Evolutionary conservation across 1,140 invertebrate genomes (phyloP).

Genomic region (Listronotus bonariensis): DNA sequence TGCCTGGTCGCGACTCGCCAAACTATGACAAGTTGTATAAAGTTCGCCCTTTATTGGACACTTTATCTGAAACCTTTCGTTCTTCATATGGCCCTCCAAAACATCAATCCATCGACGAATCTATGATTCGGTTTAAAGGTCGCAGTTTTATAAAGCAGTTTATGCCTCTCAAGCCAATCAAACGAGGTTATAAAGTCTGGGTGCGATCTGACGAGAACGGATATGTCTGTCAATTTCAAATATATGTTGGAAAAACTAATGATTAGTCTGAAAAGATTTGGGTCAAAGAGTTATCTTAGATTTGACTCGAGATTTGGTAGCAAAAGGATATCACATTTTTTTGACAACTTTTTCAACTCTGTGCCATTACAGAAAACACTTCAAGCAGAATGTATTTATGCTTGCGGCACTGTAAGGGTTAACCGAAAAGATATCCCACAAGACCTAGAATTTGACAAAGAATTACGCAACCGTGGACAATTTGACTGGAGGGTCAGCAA

Average conservation of each 20-base stretch:
- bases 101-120: slow-evolving; percentile 9
- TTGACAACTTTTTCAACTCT: slow-evolving; percentile 56
- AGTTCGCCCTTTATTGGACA: slow-evolving; percentile 34
- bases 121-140: not conserved
- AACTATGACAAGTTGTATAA: slow-evolving; percentile 47
- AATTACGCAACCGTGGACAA: not conserved
- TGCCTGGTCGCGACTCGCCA: slow-evolving; percentile 28
- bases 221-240: slow-evolving; percentile 55
- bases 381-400: slow-evolving; percentile 44
- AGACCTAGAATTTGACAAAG: slow-evolving; percentile 2
- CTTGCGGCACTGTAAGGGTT: not conserved
- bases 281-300: slow-evolving; percentile 44
- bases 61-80: slow-evolving; percentile 4
- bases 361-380: slow-evolving; percentile 49
- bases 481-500: not conserved
- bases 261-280: slow-evolving; percentile 39
- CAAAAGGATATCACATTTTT: slow-evolving; percentile 47
- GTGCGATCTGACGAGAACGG: slow-evolving; percentile 32
- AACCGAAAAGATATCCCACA: not conserved
- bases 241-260: slow-evolving; percentile 44
- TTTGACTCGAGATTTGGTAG: slow-evolving; percentile 35
- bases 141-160: no score
- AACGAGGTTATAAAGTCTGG: slow-evolving; percentile 56
- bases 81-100: slow-evolving; percentile 4
- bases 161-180: slow-evolving; percentile 44